Conservation (phyloP, 2,888 invertebrate species). For the Branchellion lobata region DNA sequence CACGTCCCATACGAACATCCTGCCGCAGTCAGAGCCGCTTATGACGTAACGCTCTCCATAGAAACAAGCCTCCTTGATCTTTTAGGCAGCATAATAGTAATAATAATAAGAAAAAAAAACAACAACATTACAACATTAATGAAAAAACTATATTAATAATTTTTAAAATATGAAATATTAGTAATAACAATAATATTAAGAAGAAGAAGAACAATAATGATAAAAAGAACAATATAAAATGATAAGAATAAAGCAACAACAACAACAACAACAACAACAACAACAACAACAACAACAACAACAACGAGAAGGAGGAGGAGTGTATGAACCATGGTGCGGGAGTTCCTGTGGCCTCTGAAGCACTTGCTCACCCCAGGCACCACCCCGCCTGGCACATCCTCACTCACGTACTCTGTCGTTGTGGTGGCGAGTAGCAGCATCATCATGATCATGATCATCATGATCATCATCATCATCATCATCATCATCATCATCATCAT, state of each 20-base stretch:
- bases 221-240: no score
- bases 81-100: slow-evolving; percentile 47
- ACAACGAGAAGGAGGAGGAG: not conserved
- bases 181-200: slow-evolving; percentile 4
- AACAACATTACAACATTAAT: no score
- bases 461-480: slow-evolving; percentile 12
- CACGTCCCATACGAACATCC: slow-evolving; percentile 80
- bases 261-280: not conserved
- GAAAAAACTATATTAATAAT: not conserved
- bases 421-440: no score
- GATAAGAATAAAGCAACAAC: no score
- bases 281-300: not conserved
- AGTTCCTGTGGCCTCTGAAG: slow-evolving; percentile 78
- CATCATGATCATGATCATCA: not conserved
- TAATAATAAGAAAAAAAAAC: not conserved
- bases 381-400: slow-evolving; percentile 48
- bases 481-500: slow-evolving; percentile 5
- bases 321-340: slow-evolving; percentile 64
- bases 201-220: no score
- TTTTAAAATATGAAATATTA: no score
- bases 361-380: slow-evolving; percentile 68
- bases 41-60: slow-evolving; percentile 79
- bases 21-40: slow-evolving; percentile 86
- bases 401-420: not conserved
- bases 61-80: slow-evolving; percentile 83